Evolutionary conservation across 1,140 invertebrate species (phyloP), one percentile per base, ranked within the genome.

Genomic region (Aporrectodea caliginosa): DNA sequence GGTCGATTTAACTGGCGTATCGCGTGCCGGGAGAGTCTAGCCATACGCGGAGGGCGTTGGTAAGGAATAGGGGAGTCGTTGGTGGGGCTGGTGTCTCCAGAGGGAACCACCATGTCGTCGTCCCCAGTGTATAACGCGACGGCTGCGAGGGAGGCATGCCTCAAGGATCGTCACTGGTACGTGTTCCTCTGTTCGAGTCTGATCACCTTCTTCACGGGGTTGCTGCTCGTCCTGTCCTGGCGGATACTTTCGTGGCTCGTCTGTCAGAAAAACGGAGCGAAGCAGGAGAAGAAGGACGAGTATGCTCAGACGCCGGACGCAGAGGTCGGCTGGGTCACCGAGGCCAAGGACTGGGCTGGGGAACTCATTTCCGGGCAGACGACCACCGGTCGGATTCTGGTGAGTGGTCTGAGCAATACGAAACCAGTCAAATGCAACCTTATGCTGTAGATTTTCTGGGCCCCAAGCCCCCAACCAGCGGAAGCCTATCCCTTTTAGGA

Each of bases 291-390:
- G 75, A 68, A 58, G 35, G 35, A 35, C 29, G 68, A 29, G 22
- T 31, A 31, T 33, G 1, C 16, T 43, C 75, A 31, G 76, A 84
- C 72, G n/a, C 72, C n/a, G 82, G 85, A 79, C 82, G 83, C 68
- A 83, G 87, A 90, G 78, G 88, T 89, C 35, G 89, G 89, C 31
- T 90, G 89, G 87, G 86, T 90, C 84, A 98, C 96, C 87, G 96
- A 98, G 92, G 97, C 97, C 86, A 99, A 99, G 91, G 97, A 99
- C 90, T 98, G 97, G 97, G 97, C 97, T 87, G 97, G 97, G 87
- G 97, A 99, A 90, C 93, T 99, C 86, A 99, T 99, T 90, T 99
- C 97, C 85, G 98, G 98, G 87, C 98, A 99, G 90, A 98, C 96
- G 84, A 98, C 96, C 86, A 99, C 97, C 85, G 98, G 98, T 87